Evolutionary conservation across 2,797 vertebrate genomes (phyloP).

Genomic region (Artibeus jamaicensis): DNA sequence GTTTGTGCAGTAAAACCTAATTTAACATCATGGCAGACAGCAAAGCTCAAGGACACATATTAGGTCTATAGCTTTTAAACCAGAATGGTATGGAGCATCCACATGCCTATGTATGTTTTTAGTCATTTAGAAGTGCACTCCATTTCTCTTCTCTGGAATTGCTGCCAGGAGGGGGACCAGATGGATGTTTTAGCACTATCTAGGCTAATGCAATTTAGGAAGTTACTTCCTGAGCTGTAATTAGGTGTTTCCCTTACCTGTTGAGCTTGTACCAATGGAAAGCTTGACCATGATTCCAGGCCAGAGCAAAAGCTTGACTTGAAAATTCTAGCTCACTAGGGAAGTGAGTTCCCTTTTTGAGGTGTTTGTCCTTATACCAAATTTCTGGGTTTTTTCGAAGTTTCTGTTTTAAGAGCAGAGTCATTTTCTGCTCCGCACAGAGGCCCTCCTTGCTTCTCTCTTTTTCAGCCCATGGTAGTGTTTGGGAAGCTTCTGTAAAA

Average conservation of each 20-base stretch:
- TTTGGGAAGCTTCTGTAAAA: conserved; percentile 32
- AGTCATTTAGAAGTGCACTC: background rate
- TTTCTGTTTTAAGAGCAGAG: conserved; percentile 31
- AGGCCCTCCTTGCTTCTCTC: background rate
- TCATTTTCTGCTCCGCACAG: background rate
- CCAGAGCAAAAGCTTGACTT: background rate
- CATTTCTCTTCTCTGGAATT: background rate
- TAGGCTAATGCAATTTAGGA: background rate
- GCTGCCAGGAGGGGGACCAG: background rate
- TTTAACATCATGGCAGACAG: background rate
- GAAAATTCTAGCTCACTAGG: background rate
- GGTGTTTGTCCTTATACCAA: background rate
- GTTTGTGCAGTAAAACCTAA: conserved; percentile 16
- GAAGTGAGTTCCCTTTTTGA: background rate
- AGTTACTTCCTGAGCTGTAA: background rate
- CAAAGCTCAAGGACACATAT: background rate
- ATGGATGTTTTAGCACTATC: background rate
- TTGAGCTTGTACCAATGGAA: background rate
- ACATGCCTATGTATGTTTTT: background rate
- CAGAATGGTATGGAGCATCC: background rate
- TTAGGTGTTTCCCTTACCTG: background rate
- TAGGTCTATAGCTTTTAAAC: background rate
- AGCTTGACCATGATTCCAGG: background rate
- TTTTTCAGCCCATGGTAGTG: background rate
- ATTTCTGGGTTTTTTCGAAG: background rate